Evolutionary conservation across 2,113 vertebrate species (phyloP), one percentile per base, ranked within the genome.

Genomic region (Panthera tigris): DNA sequence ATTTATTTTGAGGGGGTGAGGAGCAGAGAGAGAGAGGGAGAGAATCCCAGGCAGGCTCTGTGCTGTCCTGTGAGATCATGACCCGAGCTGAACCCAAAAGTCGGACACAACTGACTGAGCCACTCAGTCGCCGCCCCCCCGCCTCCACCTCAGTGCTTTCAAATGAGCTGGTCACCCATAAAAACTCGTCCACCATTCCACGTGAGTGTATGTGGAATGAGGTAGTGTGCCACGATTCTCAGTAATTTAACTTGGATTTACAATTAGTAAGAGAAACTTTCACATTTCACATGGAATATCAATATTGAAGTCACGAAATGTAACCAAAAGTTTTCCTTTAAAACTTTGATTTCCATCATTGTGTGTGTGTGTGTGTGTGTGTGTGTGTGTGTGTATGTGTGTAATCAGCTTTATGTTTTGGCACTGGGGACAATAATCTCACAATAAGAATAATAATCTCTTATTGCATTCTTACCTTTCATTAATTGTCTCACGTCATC

Each of bases 271-370:
- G 69, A 10, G 65, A 55, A 88, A 41, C 18, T 78, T 80, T 82
- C 27, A 69, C 33, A 74, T 39, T 95, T 57, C 63, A 50, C 31
- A 15, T 2, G 19, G 74, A 86, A 55, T 10, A 48, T 83, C 33
- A 86, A 36, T 80, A 78, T 29, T 82, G 66, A 61, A 11, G 45
- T 57, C 57, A 65, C 36, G 7, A 19, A 79, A 74, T 41, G 15
- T 92, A 85, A 80, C 21, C 23, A 78, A 36, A 41, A 93, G 21
- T 13, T 84, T 89, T 95, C 25, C 74, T 81, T 92, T 85, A 84
- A 96, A 97, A 76, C 2, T 83, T 45, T 82, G 15, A 94, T 76
- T 92, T 92, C 31, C 71, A 48, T 93, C 71, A 91, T 85, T 12
- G 5, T 91, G 2, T 31, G 31, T 50, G 31, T 76, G 21, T 55